Base-by-base conservation (phyloP, 2,113 vertebrate species). In the Melanerpes aurifrons region DNA sequence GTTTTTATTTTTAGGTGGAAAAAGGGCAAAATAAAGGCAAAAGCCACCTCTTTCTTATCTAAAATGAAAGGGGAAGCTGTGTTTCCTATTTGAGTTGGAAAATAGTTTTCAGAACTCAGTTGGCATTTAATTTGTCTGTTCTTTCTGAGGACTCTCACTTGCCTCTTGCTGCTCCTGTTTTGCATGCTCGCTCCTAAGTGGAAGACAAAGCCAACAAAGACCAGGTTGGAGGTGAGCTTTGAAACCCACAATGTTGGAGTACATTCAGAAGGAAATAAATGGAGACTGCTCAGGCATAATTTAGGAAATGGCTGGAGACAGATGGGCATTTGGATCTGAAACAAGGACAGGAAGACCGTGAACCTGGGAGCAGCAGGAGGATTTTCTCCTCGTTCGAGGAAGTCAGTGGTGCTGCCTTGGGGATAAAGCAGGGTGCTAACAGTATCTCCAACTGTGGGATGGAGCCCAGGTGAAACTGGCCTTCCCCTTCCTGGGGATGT, bases 81-180 rank as follows among this genome's bases (percentile, higher is more conserved):
- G 19, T 22, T 80, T 93, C 89, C 78, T 86, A 1, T 86, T 62
- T 37, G 72, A 62, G 69, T 37, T 91, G 83, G 76, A 78, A 94
- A 89, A 78, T 22, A 40, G 62, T 24, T 91, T 86, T 58, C 82
- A 69, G 73, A 86, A 24, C 69, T 95, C 87, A 86, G 58, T 62
- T 91, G 82, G 82, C 56, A 85, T 93, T 94, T 92, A 75, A 93
- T 90, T 92, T 94, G 87, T 94, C 93, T 89, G 50, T 62, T 93
- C 69, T 67, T 86, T 83, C 69, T 83, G 45, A 63, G 56, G 90
- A 56, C 62, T 88, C 45, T 75, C 2, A 1, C 58, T 82, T 58
- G 10, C 56, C 64, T 76, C 66, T 76, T 32, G 66, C 54, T 78
- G 62, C n/a, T 86, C 35, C n/a, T 83, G 69, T 83, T 94, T 85